Conservation (phyloP, 2,888 invertebrate genomes). For the Pedicia rivosa region DNA sequence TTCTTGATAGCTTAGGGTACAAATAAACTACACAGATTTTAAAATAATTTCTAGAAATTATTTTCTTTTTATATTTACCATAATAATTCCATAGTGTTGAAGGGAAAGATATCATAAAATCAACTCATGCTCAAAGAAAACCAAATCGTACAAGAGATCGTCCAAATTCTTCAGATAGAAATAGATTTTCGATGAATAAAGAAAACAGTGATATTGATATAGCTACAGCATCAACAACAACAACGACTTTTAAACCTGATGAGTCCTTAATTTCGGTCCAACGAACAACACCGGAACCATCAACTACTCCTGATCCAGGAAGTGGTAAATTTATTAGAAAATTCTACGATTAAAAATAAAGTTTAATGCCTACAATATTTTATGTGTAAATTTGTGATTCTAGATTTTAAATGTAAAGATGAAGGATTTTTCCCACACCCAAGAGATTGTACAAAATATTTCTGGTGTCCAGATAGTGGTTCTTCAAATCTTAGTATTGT, state of each 20-base stretch:
- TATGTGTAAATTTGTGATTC: neutral
- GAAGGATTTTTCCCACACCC: slow-evolving; percentile 89
- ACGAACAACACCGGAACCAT: slow-evolving; percentile 42
- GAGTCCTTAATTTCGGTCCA: slow-evolving; percentile 24
- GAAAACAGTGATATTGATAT: slow-evolving; percentile 17
- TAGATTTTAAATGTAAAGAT: slow-evolving; percentile 81
- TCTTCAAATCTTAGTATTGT: slow-evolving; percentile 79
- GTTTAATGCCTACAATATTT: neutral
- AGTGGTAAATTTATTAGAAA: slow-evolving; percentile 38
- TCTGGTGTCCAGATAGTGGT: slow-evolving; percentile 84
- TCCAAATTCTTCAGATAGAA: slow-evolving; percentile 16
- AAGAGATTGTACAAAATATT: slow-evolving; percentile 85
- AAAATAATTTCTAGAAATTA: slow-evolving; percentile 19
- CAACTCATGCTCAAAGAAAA: slow-evolving; percentile 20
- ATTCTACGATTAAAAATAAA: neutral
- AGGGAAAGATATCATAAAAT: slow-evolving; percentile 26
- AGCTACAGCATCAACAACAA: slow-evolving; percentile 24
- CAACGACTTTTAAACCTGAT: slow-evolving; percentile 15
- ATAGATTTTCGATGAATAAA: slow-evolving; percentile 15
- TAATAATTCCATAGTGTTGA: slow-evolving; percentile 17
- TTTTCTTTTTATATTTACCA: neutral
- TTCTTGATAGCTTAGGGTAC: slow-evolving; percentile 49
- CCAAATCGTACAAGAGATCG: slow-evolving; percentile 22
- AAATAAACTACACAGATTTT: neutral
- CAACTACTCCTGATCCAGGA: slow-evolving; percentile 80